Conservation (phyloP, 2,888 invertebrate species). For the Orgyia antiqua region DNA sequence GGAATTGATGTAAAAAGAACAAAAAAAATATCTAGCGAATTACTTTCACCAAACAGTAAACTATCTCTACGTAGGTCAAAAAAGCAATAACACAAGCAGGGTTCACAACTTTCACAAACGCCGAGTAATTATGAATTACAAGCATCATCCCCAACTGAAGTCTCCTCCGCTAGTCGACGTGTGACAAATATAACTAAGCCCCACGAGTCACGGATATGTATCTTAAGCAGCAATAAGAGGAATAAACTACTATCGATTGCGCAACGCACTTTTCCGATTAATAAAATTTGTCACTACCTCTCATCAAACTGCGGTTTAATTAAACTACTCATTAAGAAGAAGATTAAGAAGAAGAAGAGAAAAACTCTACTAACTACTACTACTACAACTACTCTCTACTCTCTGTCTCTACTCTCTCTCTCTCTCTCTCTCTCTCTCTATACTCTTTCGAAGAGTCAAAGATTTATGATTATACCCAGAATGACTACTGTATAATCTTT, state of each 20-base stretch:
- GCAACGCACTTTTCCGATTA: not conserved
- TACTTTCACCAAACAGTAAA: not conserved
- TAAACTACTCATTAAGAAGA: not conserved
- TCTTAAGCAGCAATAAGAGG: not conserved
- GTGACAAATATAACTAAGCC: not conserved
- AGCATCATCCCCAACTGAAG: not conserved
- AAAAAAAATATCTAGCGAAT: slow-evolving; percentile 1
- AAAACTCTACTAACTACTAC: too few species aligned
- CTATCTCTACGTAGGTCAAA: not conserved
- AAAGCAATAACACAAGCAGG: not conserved
- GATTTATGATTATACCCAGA: not conserved
- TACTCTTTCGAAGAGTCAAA: not conserved
- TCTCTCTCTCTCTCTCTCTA: too few species aligned
- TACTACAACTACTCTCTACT: too few species aligned
- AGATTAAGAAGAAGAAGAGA: too few species aligned
- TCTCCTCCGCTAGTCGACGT: not conserved
- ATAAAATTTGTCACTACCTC: slow-evolving; percentile 1
- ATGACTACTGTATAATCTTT: not conserved
- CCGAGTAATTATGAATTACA: not conserved
- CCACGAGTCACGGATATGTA: not conserved
- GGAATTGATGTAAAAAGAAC: not conserved
- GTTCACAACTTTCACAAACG: not conserved
- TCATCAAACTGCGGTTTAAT: not conserved
- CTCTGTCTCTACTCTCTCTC: too few species aligned
- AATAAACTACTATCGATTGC: slow-evolving; percentile 1